A percentile compares a stretch with the other conserved stretches of the same genome.
Evolutionary conservation across 2,113 vertebrate genomes (phyloP).

Genomic region (Corythoichthys haematopterus): DNA sequence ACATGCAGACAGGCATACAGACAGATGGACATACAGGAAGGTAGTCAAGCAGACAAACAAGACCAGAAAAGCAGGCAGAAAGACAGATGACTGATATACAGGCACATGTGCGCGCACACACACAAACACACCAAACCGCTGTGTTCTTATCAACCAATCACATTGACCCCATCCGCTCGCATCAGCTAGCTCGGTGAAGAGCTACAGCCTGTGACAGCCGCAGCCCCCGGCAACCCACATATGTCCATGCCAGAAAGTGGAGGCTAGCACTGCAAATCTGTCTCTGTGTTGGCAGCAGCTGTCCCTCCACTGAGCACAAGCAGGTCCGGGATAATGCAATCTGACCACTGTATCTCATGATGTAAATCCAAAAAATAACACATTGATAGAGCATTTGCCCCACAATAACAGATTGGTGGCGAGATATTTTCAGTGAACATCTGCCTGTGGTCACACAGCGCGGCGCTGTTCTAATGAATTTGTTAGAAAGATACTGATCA

Average conservation of each 20-base stretch:
- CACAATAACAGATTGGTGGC: constrained; percentile 24
- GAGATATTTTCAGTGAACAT: constrained; percentile 34
- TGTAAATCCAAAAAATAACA: constrained; percentile 52
- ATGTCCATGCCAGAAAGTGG: constrained; percentile 68
- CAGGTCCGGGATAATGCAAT: constrained; percentile 57
- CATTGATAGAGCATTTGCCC: constrained; percentile 43
- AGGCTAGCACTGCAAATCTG: constrained; percentile 62
- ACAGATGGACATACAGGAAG: neutral
- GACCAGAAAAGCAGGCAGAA: neutral
- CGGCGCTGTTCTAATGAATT: constrained; percentile 44
- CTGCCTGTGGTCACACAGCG: constrained; percentile 38
- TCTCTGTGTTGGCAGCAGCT: constrained; percentile 61
- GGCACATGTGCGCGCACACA: constrained; percentile 6
- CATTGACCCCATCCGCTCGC: constrained; percentile 59
- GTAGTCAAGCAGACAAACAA: neutral
- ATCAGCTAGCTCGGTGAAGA: constrained; percentile 59
- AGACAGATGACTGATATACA: neutral
- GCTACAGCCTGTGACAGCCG: constrained; percentile 70
- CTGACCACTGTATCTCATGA: constrained; percentile 51
- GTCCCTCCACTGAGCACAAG: constrained; percentile 52
- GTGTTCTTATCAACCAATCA: constrained; percentile 64
- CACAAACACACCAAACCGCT: constrained; percentile 4
- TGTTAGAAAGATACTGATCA: constrained; percentile 43
- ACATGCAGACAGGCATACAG: neutral
- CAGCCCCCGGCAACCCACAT: constrained; percentile 71